Evolutionary conservation across 2,797 vertebrate species (phyloP).

Genomic region (Neomorphus geoffroyi): DNA sequence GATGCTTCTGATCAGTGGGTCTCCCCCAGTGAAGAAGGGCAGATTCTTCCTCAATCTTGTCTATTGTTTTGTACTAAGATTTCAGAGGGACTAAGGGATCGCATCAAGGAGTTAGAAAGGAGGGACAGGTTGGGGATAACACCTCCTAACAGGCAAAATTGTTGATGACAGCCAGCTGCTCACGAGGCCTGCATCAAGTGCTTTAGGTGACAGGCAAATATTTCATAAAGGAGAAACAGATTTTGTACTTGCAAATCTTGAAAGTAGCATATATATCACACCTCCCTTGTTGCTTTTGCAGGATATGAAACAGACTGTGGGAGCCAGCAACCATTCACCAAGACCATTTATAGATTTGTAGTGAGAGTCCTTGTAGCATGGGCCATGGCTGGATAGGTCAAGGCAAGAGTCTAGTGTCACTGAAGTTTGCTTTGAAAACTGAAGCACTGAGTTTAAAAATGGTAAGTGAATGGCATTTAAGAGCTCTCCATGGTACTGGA

Average conservation of each 20-base stretch:
- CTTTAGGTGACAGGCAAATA: neutral
- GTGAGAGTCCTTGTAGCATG: neutral
- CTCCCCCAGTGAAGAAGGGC: no score
- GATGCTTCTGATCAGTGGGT: neutral
- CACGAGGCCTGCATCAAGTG: neutral
- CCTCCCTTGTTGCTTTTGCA: neutral
- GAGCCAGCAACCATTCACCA: neutral
- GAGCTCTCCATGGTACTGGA: neutral
- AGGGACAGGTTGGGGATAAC: neutral
- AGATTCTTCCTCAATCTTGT: neutral
- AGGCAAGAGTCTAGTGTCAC: neutral
- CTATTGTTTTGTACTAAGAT: neutral
- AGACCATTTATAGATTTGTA: neutral
- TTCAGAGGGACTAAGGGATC: neutral
- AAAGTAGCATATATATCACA: neutral
- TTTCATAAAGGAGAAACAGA: neutral
- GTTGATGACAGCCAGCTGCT: rapidly evolving
- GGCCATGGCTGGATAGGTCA: neutral
- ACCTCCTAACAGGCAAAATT: neutral
- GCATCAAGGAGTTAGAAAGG: neutral
- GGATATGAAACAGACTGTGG: neutral
- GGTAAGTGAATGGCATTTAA: neutral
- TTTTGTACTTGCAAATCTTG: neutral
- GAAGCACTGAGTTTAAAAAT: neutral
- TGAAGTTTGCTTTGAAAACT: neutral